Evolutionary conservation across 1,140 invertebrate genomes (phyloP), one percentile per base, ranked within the genome.

Genomic region (Mizuhopecten yessoensis): DNA sequence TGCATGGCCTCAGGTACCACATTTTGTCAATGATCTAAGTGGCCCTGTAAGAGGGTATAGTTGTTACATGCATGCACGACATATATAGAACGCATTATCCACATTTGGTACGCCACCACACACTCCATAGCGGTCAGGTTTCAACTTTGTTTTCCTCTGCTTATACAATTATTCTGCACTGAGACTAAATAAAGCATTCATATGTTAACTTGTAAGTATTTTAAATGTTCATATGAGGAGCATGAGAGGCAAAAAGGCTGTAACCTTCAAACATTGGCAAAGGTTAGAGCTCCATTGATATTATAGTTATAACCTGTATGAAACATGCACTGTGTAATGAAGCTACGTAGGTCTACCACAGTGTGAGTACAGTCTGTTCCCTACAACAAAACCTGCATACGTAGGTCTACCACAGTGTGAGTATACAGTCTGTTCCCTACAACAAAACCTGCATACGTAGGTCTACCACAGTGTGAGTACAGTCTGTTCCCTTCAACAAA

Each of bases 11-110:
- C 3, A 75, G 57, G 57, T n/a, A n/a, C 23, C 1, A n/a, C 57
- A 75, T 17, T 75, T 75, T 75, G 57, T 75, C 57, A 75, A 75
- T 75, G 57, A 75, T n/a, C n/a, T 75, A 75, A 75, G 57, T 75
- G 23, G 57, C 57, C 2, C 57, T 17, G n/a, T 75, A 75, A 75
- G 57, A 29, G 57, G n/a, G 57, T 75, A 75, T 29, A 9, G 20
- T 2, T 75, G 29, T 75, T 75, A 29, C 57, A 75, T 29, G 23
- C 29, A 29, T 75, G 23, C 17, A 75, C 23, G 11, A 1, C 23
- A 75, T 7, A 75, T 29, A 75, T 75, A 75, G 57, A 29, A 23
- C 29, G 29, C 23, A 75, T 5, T 75, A 75, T 75, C 15, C n/a
- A 1, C 9, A 75, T 75, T 75, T 29, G 17, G 57, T 29, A 75